phyloP scores from a whole-genome alignment of 2,113 vertebrate genomes.

The Himantopus leucocephalus region DNA sequence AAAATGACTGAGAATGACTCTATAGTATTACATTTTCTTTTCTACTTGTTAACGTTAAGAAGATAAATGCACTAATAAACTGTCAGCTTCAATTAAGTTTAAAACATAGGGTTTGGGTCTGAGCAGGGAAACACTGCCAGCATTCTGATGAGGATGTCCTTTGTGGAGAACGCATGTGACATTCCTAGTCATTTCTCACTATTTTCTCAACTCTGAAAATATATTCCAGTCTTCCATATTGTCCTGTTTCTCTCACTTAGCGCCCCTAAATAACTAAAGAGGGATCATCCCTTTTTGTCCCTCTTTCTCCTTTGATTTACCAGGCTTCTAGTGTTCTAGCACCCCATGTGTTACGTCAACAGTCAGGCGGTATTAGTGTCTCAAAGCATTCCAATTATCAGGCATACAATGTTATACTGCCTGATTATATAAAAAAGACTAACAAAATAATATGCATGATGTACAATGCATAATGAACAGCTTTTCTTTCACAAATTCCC shows the following conservation, averaged over 20 bases:
- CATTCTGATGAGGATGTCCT: background rate
- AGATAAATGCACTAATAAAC: slow-evolving; percentile 29
- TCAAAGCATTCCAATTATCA: background rate
- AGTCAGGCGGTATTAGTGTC: background rate
- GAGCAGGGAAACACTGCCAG: background rate
- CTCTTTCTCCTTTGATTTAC: background rate
- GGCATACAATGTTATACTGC: background rate
- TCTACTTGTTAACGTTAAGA: background rate
- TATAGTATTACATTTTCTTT: background rate
- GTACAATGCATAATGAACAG: background rate
- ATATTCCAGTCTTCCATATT: background rate
- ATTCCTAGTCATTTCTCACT: background rate
- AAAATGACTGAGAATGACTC: background rate
- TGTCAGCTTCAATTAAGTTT: slow-evolving; percentile 12
- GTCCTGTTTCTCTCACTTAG: background rate
- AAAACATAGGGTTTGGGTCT: background rate
- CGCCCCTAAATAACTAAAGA: background rate
- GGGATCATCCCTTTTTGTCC: background rate
- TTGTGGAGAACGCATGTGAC: background rate
- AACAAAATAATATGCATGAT: background rate
- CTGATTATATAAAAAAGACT: background rate
- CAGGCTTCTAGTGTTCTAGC: background rate
- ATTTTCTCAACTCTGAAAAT: background rate
- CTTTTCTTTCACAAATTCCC: background rate
- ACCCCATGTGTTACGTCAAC: background rate